A percentile compares a stretch with the other conserved stretches of the same genome.
These are phyloP conservation scores for Iphiclides podalirius DNA, from an alignment of 2,888 invertebrate genomes.

Conservation along the genomic window DNA sequence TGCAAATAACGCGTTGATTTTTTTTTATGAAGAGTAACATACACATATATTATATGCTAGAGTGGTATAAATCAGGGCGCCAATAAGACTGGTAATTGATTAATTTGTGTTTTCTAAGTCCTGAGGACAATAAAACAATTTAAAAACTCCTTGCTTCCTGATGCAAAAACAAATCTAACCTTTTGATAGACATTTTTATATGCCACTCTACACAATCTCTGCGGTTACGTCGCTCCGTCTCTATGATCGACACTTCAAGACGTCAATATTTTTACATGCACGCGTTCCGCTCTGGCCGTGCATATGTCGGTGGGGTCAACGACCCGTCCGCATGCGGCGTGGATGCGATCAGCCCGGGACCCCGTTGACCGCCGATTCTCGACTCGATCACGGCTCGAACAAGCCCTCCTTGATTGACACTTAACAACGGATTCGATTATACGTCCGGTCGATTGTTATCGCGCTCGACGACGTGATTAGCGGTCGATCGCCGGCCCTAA, in stretches of 20 bases:
- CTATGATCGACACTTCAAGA: neutral
- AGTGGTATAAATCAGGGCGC: too few relatives aligned
- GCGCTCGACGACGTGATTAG: neutral
- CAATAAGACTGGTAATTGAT: too few relatives aligned
- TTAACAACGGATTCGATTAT: slow-evolving; percentile 15
- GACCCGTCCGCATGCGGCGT: slow-evolving; percentile 18
- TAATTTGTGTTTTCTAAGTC: too few relatives aligned
- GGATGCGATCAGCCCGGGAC: slow-evolving; percentile 16
- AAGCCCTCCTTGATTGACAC: slow-evolving; percentile 12
- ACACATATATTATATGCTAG: too few relatives aligned
- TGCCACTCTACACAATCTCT: too few relatives aligned
- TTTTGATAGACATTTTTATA: too few relatives aligned
- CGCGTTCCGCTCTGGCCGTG: slow-evolving; percentile 11
- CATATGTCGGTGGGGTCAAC: slow-evolving; percentile 28
- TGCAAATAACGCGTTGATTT: too few relatives aligned
- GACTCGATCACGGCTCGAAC: slow-evolving; percentile 9
- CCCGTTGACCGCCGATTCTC: slow-evolving; percentile 7
- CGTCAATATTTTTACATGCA: slow-evolving; percentile 24
- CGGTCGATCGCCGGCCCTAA: neutral
- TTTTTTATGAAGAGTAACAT: too few relatives aligned
- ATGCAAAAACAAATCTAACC: too few relatives aligned
- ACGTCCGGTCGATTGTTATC: neutral
- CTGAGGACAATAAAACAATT: too few relatives aligned
- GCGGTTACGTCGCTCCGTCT: too few relatives aligned
- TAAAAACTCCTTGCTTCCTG: too few relatives aligned